Percentiles rank a stretch among this genome's conserved stretches.
Conservation (phyloP, 2,888 invertebrate species). For the Dioctria linearis region DNA sequence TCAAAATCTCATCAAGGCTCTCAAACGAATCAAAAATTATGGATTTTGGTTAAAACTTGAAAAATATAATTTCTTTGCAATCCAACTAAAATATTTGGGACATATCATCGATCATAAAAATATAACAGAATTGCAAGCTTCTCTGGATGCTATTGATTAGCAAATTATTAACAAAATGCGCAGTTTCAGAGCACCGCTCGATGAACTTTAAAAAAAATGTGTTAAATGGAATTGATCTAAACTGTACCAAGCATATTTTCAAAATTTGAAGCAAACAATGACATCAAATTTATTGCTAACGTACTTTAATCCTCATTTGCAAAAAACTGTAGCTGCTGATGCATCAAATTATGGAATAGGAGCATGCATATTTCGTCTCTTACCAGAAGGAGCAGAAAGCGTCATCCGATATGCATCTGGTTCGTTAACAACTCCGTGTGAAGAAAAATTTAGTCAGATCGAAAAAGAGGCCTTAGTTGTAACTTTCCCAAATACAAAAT, state of each 20-base stretch:
- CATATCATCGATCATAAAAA: no score
- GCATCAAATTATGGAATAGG: background rate
- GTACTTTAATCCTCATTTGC: background rate
- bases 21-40: no score
- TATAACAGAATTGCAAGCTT: no score
- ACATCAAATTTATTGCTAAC: conserved; percentile 54
- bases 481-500: no score
- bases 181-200: conserved; percentile 24
- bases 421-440: no score
- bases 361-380: background rate
- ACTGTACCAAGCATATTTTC: conserved; percentile 52
- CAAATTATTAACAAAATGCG: background rate
- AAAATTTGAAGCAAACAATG: conserved; percentile 53
- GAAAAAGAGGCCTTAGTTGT: no score
- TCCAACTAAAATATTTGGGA: no score
- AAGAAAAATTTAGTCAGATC: no score
- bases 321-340: background rate
- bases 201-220: conserved; percentile 14
- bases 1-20: conserved; percentile 7
- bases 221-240: conserved; percentile 50
- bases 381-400: conserved; percentile 2
- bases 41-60: no score
- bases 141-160: no score
- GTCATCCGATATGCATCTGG: no score
- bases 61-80: no score